phyloP scores from a whole-genome alignment of 1,140 invertebrate species.

The Nilaparvata lugens region DNA sequence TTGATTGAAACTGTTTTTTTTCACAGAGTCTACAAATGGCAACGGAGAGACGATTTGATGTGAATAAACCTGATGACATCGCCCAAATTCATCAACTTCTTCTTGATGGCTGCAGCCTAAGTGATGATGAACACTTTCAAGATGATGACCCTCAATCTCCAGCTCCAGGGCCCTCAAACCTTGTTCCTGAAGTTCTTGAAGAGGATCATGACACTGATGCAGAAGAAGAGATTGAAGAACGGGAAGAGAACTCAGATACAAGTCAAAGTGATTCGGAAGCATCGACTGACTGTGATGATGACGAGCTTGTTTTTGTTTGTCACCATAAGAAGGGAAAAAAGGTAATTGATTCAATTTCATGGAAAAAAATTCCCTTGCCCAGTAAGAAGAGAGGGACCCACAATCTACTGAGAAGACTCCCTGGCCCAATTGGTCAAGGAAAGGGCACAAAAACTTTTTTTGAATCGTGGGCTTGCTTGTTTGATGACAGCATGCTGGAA shows the following conservation, averaged over 20 bases:
- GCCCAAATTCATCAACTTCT: slow-evolving; percentile 16
- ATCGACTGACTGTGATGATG: slow-evolving; percentile 8
- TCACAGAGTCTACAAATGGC: slow-evolving; percentile 3
- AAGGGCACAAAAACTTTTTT: slow-evolving; percentile 3
- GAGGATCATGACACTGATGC: slow-evolving; percentile 13
- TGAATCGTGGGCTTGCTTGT: slow-evolving; percentile 12
- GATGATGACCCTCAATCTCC: slow-evolving; percentile 11
- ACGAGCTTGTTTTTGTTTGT: slow-evolving; percentile 5
- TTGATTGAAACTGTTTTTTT: slow-evolving; percentile 14
- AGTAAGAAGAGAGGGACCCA: slow-evolving; percentile 5
- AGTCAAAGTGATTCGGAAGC: slow-evolving; percentile 16
- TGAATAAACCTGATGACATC: slow-evolving; percentile 18
- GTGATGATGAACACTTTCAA: slow-evolving; percentile 12
- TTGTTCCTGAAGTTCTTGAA: slow-evolving; percentile 10
- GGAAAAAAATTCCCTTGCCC: slow-evolving; percentile 14
- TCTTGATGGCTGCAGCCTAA: slow-evolving; percentile 16
- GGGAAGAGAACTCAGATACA: slow-evolving; percentile 16
- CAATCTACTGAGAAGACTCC: slow-evolving; percentile 14
- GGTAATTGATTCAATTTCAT: slow-evolving; percentile 15
- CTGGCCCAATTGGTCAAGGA: slow-evolving; percentile 7
- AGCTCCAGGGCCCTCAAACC: slow-evolving; percentile 11
- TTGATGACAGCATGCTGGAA: slow-evolving; percentile 16
- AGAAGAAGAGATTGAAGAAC: slow-evolving; percentile 15
- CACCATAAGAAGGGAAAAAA: slow-evolving; percentile 14
- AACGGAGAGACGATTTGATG: slow-evolving; percentile 14